Base-by-base conservation (phyloP, 2,888 invertebrate species). In the Selenia dentaria region DNA sequence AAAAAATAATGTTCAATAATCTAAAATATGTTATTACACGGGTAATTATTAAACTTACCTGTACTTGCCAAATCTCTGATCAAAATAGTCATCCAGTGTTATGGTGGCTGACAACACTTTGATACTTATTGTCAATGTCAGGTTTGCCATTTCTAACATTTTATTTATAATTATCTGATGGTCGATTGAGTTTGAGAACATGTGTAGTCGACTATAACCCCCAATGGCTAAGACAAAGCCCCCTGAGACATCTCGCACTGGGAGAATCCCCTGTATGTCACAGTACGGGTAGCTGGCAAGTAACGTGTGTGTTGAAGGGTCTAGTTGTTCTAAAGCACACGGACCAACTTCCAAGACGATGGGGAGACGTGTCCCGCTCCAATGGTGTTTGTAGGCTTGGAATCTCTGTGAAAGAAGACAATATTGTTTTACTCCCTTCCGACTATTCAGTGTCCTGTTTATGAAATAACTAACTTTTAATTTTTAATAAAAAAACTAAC, bases 311-410 rank as follows among this genome's bases (percentile, higher is more conserved):
- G 96, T 96, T 0, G 96, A 94, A 1, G 97, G 95, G 81, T 99
- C 97, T 46, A 97, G 82, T 81, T 99, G 99, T 75, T 98, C 97
- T 41, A 99, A 82, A 16, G 97, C 96, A 75, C 96, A 96, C 0
- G 97, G 95, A n/a, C 97, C 96, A 1, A 98, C 96, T 92, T 98
- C 98, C 49, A 99, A 86, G 13, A 96, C 93, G 10, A 97, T 94
- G 0, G 98, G 97, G 27, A 98, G 91, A 52, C 96, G 93, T 22
- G 95, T 96, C 38, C 98, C 98, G 32, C 98, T 97, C 99, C 99
- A 99, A 71, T 99, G 98, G 73, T 97, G 95, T 86, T 99, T 99
- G 82, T 96, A 97, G 3, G 96, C 97, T 84, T 96, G 95, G 83
- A 95, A 98, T 69, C 94, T 93, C 96, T 96, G 84, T 6, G 8